Evolutionary conservation across 2,797 vertebrate genomes (phyloP).

Genomic region (Streptopelia turtur): DNA sequence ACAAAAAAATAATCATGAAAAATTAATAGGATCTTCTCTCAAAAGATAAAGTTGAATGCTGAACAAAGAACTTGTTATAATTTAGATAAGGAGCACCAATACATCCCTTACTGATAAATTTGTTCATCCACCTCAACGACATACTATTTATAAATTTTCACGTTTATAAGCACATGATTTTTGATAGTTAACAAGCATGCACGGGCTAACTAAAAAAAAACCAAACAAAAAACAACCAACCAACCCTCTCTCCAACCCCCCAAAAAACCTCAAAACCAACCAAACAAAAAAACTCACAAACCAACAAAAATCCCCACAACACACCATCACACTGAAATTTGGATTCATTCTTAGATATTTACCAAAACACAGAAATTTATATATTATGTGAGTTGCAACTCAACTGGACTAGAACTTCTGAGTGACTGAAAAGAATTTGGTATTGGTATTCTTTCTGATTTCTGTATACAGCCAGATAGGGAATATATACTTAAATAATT

Average conservation of each 20-base stretch:
- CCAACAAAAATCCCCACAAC: too few relatives aligned
- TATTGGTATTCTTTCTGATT: neutral
- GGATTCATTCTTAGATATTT: neutral
- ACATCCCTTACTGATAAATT: neutral
- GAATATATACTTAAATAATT: neutral
- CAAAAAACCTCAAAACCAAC: too few relatives aligned
- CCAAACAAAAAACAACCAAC: too few relatives aligned
- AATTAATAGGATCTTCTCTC: constrained; percentile 17
- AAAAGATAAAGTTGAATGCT: neutral
- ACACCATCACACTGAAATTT: neutral
- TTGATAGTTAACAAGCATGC: neutral
- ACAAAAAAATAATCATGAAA: neutral
- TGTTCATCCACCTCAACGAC: neutral
- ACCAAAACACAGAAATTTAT: neutral
- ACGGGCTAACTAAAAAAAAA: neutral
- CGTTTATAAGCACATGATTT: neutral
- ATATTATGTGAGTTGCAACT: neutral
- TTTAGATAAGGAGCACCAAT: neutral
- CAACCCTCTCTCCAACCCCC: too few relatives aligned
- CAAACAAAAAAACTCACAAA: too few relatives aligned
- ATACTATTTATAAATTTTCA: neutral
- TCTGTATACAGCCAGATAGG: neutral
- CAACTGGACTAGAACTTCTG: neutral
- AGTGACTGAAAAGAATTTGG: neutral
- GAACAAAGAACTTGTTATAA: neutral